Base-by-base conservation (phyloP, 2,888 invertebrate species). In the Leucophenga montana region DNA sequence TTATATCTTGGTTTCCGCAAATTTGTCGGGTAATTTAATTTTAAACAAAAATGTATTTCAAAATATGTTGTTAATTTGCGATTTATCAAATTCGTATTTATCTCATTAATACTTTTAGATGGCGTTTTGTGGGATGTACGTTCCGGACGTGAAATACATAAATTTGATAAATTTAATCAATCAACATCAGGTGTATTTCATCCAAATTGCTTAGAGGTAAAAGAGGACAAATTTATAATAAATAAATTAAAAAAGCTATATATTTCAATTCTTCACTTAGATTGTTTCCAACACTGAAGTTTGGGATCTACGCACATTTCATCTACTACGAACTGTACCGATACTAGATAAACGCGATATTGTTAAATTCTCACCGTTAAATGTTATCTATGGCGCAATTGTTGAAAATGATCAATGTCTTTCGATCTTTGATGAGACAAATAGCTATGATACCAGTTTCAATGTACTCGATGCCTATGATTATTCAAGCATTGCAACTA, bases 241-340 rank as follows among this genome's bases (percentile, higher is more conserved):
- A 16, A 50, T 50, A 14, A n/a, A n/a, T n/a, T n/a, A n/a, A n/a
- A 13, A 50, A 50, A n/a, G 27, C 27, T 27, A 3, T 27, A 3
- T 27, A 18, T 14, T 9, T 27, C 20, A 1, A 56, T 44, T 44
- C n/a, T 50, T n/a, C 6, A 1, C 13, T 4, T 87, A 94, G 92
- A 93, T 98, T 53, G 95, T 99, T 83, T 97, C 98, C 68, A 99
- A 99, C 87, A 97, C 98, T 0, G 98, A 99, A 92, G 97, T 99
- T 67, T 99, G 99, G 99, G 99, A 99, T 88, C 89, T 99, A 31
- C 90, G 99, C 78, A 98, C 97, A 54, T 98, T 97, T 88, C 96
- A 97, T 85, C 90, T 99, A 54, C 89, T 99, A 46, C 93, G 97
- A 86, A 98, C 98, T 0, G 98, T 99, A 66, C 96, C 98, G 0